Conservation (phyloP, 2,888 invertebrate genomes). For the Dynastes grantii region DNA sequence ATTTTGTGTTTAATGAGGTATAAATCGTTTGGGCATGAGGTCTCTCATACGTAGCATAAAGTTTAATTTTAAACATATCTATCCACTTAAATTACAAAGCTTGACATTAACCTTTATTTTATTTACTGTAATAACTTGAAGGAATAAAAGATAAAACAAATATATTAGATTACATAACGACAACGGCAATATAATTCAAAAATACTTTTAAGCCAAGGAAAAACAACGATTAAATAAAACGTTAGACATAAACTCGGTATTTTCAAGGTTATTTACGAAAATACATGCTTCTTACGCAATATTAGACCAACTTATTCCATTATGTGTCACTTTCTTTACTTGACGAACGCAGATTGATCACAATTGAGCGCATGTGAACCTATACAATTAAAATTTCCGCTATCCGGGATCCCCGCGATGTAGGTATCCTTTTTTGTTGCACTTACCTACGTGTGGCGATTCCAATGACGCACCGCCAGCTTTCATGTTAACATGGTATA, state of each 20-base stretch:
- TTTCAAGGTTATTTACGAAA: background rate
- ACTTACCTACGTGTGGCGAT: conserved; percentile 20
- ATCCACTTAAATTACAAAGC: too few species aligned
- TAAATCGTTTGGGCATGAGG: too few species aligned
- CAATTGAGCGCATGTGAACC: background rate
- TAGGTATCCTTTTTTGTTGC: conserved; percentile 9
- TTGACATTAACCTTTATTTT: too few species aligned
- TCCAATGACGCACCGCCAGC: conserved; percentile 41
- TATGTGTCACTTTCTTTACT: too few species aligned
- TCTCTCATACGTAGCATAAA: too few species aligned
- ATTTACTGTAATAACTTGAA: too few species aligned
- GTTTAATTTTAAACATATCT: too few species aligned
- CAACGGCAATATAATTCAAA: too few species aligned
- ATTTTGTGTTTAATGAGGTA: too few species aligned
- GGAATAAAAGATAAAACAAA: too few species aligned
- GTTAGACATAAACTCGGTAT: background rate
- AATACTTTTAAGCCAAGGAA: background rate
- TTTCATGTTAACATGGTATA: background rate
- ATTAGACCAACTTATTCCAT: background rate
- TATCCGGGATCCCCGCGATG: conserved; percentile 19
- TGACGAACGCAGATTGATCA: too few species aligned
- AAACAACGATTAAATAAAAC: background rate
- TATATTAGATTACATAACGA: too few species aligned
- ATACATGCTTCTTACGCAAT: background rate
- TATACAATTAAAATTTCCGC: conserved; percentile 18